Percentiles rank a stretch among this genome's conserved stretches.
Conservation (phyloP, 2,797 vertebrate species). For the Lycodopsis pacificus region DNA sequence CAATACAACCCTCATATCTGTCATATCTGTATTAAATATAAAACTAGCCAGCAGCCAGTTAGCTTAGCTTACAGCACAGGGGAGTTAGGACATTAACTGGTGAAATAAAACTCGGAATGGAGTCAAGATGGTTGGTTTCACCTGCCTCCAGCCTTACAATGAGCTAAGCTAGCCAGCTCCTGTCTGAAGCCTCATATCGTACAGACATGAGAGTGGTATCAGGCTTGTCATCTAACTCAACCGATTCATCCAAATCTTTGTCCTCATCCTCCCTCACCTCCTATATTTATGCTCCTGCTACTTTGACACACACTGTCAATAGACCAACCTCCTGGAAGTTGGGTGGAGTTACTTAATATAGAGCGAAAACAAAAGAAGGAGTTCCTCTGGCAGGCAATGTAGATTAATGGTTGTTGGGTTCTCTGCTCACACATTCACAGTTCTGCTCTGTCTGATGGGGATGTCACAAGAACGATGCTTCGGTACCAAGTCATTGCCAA, state of each 20-base stretch:
- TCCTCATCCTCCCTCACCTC: slow-evolving; percentile 1
- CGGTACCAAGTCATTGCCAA: not conserved
- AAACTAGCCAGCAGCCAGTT: not conserved
- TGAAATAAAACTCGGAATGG: too few relatives aligned
- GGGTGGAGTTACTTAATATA: not conserved
- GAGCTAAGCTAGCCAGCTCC: not conserved
- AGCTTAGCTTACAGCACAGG: not conserved
- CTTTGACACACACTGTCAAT: slow-evolving; percentile 3
- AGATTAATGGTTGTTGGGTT: not conserved
- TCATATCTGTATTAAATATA: not conserved
- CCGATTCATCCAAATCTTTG: not conserved
- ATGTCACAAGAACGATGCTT: not conserved
- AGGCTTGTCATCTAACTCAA: not conserved
- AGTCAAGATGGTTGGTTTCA: not conserved
- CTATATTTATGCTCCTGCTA: not conserved
- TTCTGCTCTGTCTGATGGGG: not conserved
- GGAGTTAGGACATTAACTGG: not conserved
- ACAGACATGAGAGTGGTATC: not conserved
- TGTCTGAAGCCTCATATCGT: not conserved
- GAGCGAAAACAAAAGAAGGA: not conserved
- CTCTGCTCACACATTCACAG: not conserved
- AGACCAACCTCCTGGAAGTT: not conserved
- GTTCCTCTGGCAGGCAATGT: not conserved
- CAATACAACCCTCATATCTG: not conserved
- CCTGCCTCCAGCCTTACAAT: not conserved